phyloP scores from a whole-genome alignment of 2,113 vertebrate genomes.

The Sinocyclocheilus anophthalmus region DNA sequence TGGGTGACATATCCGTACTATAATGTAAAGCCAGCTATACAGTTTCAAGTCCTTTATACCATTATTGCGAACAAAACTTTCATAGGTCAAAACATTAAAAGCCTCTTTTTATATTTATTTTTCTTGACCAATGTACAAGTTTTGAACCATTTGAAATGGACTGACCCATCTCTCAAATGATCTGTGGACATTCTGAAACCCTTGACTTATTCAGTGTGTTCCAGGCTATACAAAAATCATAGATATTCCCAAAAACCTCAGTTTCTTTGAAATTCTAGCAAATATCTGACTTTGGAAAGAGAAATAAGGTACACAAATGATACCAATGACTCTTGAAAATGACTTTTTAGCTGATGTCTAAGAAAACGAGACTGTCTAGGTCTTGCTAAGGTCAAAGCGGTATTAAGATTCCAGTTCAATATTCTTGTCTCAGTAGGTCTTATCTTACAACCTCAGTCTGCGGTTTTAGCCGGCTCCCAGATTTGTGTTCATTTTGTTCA shows the following conservation, averaged over 20 bases:
- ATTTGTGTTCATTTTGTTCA: constrained; percentile 22
- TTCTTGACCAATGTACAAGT: too few relatives aligned
- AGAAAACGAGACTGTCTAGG: not conserved
- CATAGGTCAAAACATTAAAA: too few relatives aligned
- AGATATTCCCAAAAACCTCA: too few relatives aligned
- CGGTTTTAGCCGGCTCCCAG: not conserved
- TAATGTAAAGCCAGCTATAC: not conserved
- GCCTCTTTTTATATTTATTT: too few relatives aligned
- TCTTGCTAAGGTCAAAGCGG: constrained; percentile 4
- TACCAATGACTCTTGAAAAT: not conserved
- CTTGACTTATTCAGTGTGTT: not conserved
- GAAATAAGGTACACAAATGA: not conserved
- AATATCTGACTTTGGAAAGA: constrained; percentile 10
- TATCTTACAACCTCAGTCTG: constrained; percentile 5
- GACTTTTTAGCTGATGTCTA: not conserved
- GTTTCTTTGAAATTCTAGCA: not conserved
- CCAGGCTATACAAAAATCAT: not conserved
- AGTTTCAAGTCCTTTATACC: too few relatives aligned
- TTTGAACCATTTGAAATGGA: too few relatives aligned
- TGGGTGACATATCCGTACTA: not conserved
- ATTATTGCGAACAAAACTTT: too few relatives aligned
- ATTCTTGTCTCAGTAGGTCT: constrained; percentile 14
- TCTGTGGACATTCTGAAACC: too few relatives aligned
- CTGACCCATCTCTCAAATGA: too few relatives aligned
- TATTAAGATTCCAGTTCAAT: constrained; percentile 14